Conservation (phyloP, 2,888 invertebrate genomes). For the Drosophila ustulata region DNA sequence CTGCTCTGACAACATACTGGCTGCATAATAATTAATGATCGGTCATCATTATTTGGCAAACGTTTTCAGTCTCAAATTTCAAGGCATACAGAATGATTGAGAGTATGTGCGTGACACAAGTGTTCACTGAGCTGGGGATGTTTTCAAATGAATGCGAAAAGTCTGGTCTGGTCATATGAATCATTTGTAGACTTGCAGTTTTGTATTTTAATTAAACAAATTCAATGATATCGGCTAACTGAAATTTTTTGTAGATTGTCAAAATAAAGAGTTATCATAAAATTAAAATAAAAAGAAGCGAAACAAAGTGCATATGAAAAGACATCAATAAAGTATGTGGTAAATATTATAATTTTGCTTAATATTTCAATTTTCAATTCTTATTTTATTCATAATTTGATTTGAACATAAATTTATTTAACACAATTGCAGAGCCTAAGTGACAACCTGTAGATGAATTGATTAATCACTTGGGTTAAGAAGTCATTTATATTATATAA, state of each 20-base stretch:
- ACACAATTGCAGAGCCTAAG: too few species aligned
- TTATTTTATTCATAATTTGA: too few species aligned
- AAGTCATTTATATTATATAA: too few species aligned
- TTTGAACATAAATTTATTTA: too few species aligned
- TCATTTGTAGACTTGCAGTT: not conserved
- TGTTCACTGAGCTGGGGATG: not conserved
- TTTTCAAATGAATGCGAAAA: not conserved
- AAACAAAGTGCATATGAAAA: too few species aligned
- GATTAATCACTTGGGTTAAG: too few species aligned
- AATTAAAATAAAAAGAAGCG: too few species aligned
- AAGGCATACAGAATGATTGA: slow-evolving; percentile 27
- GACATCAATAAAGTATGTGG: too few species aligned
- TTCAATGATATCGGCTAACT: not conserved
- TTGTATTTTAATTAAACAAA: not conserved
- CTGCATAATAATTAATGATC: slow-evolving; percentile 57
- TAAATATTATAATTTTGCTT: too few species aligned
- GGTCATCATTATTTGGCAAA: slow-evolving; percentile 53
- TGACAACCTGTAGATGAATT: too few species aligned
- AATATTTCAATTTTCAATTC: too few species aligned
- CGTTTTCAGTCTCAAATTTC: slow-evolving; percentile 40
- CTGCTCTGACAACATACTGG: slow-evolving; percentile 1
- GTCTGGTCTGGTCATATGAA: not conserved
- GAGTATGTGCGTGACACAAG: not conserved
- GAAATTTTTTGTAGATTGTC: not conserved
- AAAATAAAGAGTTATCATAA: not conserved